phyloP scores from a whole-genome alignment of 2,888 invertebrate species.

The Hyles lineata region DNA sequence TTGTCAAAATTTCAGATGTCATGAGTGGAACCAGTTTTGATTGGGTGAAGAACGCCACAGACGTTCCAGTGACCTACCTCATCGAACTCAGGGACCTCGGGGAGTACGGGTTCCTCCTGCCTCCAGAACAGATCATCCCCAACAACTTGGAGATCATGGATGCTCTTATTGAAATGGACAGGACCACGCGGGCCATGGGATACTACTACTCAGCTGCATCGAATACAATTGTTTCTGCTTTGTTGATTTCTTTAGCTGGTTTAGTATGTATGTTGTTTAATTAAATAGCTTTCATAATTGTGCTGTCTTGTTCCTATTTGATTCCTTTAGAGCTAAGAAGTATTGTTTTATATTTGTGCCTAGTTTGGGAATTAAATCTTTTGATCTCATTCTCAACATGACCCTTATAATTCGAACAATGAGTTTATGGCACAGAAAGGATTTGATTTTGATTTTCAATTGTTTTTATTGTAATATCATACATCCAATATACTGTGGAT shows the following conservation, averaged over 20 bases:
- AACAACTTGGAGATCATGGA: slow-evolving; percentile 87
- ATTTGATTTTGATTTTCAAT: too few species aligned
- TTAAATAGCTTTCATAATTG: background rate
- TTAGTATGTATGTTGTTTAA: slow-evolving; percentile 20
- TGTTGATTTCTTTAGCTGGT: slow-evolving; percentile 9
- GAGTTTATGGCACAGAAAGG: too few species aligned
- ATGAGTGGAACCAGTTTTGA: slow-evolving; percentile 83
- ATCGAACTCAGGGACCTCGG: slow-evolving; percentile 86
- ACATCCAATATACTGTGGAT: too few species aligned
- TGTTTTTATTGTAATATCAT: too few species aligned
- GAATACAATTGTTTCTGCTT: background rate
- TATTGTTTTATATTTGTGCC: too few species aligned
- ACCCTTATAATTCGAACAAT: too few species aligned
- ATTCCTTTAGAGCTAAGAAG: background rate
- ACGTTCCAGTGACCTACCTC: slow-evolving; percentile 83
- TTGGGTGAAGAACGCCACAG: slow-evolving; percentile 83
- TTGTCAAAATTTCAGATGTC: slow-evolving; percentile 58
- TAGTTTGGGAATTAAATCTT: too few species aligned
- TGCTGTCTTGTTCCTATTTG: background rate
- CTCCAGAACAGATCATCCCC: slow-evolving; percentile 78
- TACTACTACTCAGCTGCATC: slow-evolving; percentile 60
- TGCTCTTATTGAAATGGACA: slow-evolving; percentile 77
- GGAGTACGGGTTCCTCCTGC: slow-evolving; percentile 84
- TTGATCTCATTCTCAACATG: too few species aligned
- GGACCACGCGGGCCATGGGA: slow-evolving; percentile 62